A percentile compares a stretch with the other conserved stretches of the same genome.
phyloP scores from a whole-genome alignment of 2,888 invertebrate species.

The Mallateleia sp. region DNA sequence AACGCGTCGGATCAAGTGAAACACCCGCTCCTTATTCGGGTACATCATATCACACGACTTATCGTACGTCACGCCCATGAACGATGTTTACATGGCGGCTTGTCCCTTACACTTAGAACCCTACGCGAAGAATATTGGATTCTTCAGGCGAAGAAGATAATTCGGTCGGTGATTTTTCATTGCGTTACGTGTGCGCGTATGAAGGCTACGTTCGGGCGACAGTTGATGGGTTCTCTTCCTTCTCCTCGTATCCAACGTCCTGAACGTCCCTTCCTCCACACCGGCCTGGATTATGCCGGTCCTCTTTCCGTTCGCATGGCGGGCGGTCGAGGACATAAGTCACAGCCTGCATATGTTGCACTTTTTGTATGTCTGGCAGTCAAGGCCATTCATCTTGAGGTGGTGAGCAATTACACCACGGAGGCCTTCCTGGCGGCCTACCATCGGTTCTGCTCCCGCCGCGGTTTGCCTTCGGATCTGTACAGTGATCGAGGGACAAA shows the following conservation, averaged over 20 bases:
- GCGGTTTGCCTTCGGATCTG: constrained; percentile 5
- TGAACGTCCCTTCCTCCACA: constrained; percentile 2
- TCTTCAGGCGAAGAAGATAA: too few relatives aligned
- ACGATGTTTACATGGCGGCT: constrained; percentile 26
- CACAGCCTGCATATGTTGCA: background rate
- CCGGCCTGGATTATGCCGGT: constrained; percentile 24
- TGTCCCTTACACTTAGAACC: constrained; percentile 23
- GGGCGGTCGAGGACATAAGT: background rate
- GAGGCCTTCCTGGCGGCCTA: too few relatives aligned
- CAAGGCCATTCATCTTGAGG: too few relatives aligned
- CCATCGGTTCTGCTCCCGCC: too few relatives aligned
- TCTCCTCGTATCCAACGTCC: background rate
- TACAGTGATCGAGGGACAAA: constrained; percentile 19
- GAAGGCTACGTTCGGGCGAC: background rate
- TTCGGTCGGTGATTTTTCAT: too few relatives aligned
- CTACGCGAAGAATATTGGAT: constrained; percentile 24
- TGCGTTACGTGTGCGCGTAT: constrained; percentile 23
- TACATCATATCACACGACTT: background rate
- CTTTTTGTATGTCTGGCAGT: background rate
- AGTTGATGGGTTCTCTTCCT: constrained; percentile 6
- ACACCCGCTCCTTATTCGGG: background rate
- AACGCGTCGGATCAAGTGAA: background rate
- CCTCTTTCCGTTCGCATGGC: constrained; percentile 8
- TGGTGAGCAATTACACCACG: background rate
- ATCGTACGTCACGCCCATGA: constrained; percentile 6